Percentiles rank a stretch among this genome's conserved stretches.
phyloP scores from a whole-genome alignment of 2,888 invertebrate genomes.

The Coelinius sp. region DNA sequence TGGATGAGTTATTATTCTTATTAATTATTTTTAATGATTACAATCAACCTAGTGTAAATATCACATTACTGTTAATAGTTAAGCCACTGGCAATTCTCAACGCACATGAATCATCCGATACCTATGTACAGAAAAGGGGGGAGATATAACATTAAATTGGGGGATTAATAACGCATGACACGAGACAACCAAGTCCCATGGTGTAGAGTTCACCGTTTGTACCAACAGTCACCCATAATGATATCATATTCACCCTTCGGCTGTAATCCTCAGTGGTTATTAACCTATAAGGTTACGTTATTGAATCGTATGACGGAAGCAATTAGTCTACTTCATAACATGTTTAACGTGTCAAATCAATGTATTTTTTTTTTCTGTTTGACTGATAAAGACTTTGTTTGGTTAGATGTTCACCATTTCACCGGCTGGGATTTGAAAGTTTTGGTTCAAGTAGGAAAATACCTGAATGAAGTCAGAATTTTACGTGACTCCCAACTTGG shows the following conservation, averaged over 20 bases:
- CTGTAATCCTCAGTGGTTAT: conserved; percentile 45
- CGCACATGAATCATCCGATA: conserved; percentile 9
- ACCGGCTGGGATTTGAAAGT: no score
- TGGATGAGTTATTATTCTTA: no score
- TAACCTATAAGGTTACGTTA: conserved; percentile 69
- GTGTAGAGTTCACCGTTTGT: conserved; percentile 59
- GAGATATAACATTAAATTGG: conserved; percentile 52
- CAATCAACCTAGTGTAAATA: no score
- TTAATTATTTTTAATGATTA: no score
- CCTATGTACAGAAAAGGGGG: no score
- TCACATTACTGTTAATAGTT: not conserved
- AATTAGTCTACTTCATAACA: not conserved
- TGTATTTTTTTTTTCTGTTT: not conserved
- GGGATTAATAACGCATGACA: conserved; percentile 69
- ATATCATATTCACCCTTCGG: conserved; percentile 65
- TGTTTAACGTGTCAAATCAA: not conserved
- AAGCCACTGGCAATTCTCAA: not conserved
- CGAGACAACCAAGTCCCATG: conserved; percentile 63
- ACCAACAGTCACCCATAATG: conserved; percentile 58
- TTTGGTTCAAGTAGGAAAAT: no score
- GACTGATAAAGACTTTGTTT: no score
- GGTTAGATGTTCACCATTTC: no score
- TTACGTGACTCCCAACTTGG: no score
- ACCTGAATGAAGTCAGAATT: no score
- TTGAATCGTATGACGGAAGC: conserved; percentile 15